A percentile compares a stretch with the other conserved stretches of the same genome.
Evolutionary conservation across 2,113 vertebrate species (phyloP).

Genomic region (Tauraco erythrolophus): DNA sequence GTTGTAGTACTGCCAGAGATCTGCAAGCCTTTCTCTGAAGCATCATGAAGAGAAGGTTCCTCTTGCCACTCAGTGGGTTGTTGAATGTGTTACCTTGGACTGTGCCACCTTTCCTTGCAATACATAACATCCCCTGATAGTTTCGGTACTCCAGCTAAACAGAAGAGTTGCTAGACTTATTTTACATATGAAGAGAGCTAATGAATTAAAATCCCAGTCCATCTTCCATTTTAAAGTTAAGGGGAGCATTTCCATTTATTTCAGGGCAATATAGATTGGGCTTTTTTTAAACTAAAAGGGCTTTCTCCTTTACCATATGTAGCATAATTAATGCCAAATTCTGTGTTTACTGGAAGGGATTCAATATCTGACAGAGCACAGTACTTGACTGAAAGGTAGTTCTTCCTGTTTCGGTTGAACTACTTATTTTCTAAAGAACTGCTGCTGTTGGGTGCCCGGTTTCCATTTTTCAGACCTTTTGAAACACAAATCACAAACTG

Average conservation of each 20-base stretch:
- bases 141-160: not conserved
- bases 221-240: not conserved
- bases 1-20: not conserved
- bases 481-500: not conserved
- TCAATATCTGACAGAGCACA: not conserved
- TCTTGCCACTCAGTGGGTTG: not conserved
- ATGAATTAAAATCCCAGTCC: not conserved
- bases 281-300: not conserved
- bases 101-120: not conserved
- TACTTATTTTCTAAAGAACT: not conserved
- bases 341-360: not conserved
- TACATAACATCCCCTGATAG: not conserved
- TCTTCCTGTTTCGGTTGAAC: not conserved
- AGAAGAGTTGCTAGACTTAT: not conserved
- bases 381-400: not conserved
- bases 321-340: not conserved
- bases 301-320: not conserved
- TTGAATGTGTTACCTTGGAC: fast-evolving
- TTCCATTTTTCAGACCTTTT: not conserved
- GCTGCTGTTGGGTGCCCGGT: not conserved
- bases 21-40: not conserved
- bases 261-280: not conserved
- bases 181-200: not conserved
- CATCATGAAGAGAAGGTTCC: not conserved
- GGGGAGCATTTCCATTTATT: not conserved